Percentiles rank a stretch among this genome's conserved stretches.
These are phyloP conservation scores for Eulacestoma nigropectus DNA, from an alignment of 2,113 vertebrate genomes.

Conservation along the genomic window DNA sequence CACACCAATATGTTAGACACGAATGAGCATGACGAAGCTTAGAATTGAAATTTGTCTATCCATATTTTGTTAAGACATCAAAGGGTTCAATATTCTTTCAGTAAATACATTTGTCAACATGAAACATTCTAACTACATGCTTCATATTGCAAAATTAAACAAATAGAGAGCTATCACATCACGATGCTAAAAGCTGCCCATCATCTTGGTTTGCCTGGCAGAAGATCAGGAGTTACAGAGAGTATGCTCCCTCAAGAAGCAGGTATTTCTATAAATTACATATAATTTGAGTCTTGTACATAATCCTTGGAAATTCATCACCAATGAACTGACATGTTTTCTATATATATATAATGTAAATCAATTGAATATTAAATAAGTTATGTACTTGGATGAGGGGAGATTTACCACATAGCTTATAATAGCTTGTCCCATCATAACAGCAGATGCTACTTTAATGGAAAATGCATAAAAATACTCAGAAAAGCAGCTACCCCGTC, in stretches of 20 bases:
- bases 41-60: neutral
- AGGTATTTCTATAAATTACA: conserved; percentile 1
- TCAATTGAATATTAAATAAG: neutral
- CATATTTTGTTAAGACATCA: neutral
- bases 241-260: neutral
- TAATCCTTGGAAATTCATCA: neutral
- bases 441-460: neutral
- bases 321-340: neutral
- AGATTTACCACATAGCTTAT: neutral
- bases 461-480: neutral
- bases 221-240: neutral
- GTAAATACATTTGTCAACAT: neutral
- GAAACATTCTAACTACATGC: neutral
- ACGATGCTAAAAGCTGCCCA: neutral
- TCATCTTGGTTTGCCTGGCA: neutral
- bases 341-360: neutral
- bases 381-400: neutral
- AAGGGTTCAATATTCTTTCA: neutral
- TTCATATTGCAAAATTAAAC: neutral
- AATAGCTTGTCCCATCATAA: neutral
- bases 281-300: neutral
- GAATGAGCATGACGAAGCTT: neutral
- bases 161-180: neutral
- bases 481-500: neutral
- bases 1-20: neutral